Percentiles rank a stretch among this genome's conserved stretches.
These are phyloP conservation scores for Eulemur rufifrons DNA, from an alignment of 2,113 vertebrate species.

Conservation along the genomic window DNA sequence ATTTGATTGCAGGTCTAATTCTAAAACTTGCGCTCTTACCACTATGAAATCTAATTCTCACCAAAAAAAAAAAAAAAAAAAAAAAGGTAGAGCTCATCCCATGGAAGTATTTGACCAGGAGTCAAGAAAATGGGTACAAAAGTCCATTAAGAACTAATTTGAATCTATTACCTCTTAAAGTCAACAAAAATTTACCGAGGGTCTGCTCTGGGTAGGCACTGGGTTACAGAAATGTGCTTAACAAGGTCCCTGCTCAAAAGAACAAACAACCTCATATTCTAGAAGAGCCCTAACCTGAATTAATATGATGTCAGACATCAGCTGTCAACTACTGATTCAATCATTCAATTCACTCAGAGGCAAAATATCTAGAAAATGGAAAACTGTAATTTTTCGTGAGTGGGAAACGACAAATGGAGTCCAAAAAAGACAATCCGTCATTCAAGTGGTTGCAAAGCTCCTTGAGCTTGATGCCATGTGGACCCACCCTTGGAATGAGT, in stretches of 20 bases:
- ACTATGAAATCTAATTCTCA: neutral
- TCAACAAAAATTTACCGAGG: neutral
- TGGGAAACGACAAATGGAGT: neutral
- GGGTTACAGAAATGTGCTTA: neutral
- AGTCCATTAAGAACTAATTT: neutral
- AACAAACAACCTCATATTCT: neutral
- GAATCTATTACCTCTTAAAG: neutral
- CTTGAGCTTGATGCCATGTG: neutral
- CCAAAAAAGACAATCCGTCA: neutral
- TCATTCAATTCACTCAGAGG: neutral
- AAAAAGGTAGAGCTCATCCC: neutral
- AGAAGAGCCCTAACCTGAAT: neutral
- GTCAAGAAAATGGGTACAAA: neutral
- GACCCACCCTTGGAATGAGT: neutral
- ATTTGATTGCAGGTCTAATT: neutral
- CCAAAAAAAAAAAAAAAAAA: neutral
- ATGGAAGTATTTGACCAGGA: neutral
- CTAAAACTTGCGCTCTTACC: neutral
- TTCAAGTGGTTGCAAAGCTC: neutral
- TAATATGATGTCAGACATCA: neutral
- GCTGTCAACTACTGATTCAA: neutral
- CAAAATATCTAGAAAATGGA: neutral
- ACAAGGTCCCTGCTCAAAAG: neutral
- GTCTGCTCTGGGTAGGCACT: neutral
- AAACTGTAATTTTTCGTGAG: neutral